A percentile compares a stretch with the other conserved stretches of the same genome.
phyloP scores from a whole-genome alignment of 1,140 invertebrate genomes.

The Drosophila asahinai region DNA sequence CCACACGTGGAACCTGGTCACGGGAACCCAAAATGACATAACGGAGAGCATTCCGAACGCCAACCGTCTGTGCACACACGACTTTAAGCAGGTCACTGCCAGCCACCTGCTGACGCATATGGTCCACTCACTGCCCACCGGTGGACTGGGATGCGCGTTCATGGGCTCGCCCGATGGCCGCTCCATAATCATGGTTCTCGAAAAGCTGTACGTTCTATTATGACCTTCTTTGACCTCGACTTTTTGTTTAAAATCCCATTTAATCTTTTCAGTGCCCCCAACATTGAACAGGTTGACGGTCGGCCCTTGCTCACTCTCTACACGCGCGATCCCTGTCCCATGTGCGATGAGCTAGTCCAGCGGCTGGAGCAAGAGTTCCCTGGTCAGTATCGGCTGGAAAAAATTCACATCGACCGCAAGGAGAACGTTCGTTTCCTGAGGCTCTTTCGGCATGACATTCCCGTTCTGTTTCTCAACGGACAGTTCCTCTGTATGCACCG shows the following conservation, averaged over 20 bases:
- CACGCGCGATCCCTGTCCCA: slow-evolving; percentile 92
- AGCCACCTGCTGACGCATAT: slow-evolving; percentile 96
- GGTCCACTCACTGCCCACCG: slow-evolving; percentile 93
- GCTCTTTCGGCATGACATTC: slow-evolving; percentile 94
- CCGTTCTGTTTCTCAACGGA: slow-evolving; percentile 93
- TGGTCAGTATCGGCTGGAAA: slow-evolving; percentile 88
- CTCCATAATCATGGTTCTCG: slow-evolving; percentile 44
- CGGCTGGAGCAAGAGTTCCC: slow-evolving; percentile 88
- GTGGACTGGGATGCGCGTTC: slow-evolving; percentile 94
- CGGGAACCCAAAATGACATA: slow-evolving; percentile 89
- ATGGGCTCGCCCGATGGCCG: slow-evolving; percentile 31
- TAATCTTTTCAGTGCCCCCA: slow-evolving; percentile 36
- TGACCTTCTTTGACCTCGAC: not conserved
- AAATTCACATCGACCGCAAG: slow-evolving; percentile 91
- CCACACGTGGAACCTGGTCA: slow-evolving; percentile 48
- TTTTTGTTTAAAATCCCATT: not conserved
- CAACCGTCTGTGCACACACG: slow-evolving; percentile 95
- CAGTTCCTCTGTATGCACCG: slow-evolving; percentile 94
- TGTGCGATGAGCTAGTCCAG: slow-evolving; percentile 93
- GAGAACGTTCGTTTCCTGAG: slow-evolving; percentile 90
- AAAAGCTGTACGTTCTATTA: slow-evolving; percentile 58
- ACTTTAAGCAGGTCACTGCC: slow-evolving; percentile 99
- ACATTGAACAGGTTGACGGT: slow-evolving; percentile 6
- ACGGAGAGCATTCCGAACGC: slow-evolving; percentile 97
- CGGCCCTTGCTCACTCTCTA: slow-evolving; percentile 89